A percentile compares a stretch with the other conserved stretches of the same genome.
These are phyloP conservation scores for Bufotes viridis DNA, from an alignment of 2,797 vertebrate species.

Conservation along the genomic window DNA sequence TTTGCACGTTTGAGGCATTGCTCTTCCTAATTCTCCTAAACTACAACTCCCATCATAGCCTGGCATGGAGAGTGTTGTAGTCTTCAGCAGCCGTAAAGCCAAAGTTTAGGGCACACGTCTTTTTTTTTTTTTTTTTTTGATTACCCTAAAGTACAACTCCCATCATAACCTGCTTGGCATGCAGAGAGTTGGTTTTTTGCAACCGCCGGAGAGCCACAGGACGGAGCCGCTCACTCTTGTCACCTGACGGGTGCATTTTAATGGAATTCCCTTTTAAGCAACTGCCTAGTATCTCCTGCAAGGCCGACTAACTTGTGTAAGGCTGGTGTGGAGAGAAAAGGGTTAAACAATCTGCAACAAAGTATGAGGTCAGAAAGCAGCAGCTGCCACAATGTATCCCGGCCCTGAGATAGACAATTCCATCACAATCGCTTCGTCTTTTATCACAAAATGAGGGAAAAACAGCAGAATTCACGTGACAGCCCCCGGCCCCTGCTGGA, in stretches of 20 bases:
- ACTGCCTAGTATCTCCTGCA: not conserved
- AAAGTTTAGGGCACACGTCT: too few relatives aligned
- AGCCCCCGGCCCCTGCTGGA: not conserved
- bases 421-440: not conserved
- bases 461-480: constrained; percentile 23
- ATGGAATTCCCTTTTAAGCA: not conserved
- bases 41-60: too few relatives aligned
- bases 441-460: not conserved
- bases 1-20: not conserved
- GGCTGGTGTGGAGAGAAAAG: not conserved
- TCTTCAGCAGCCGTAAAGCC: too few relatives aligned
- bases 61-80: too few relatives aligned
- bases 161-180: too few relatives aligned
- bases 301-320: not conserved
- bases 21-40: too few relatives aligned
- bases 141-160: too few relatives aligned
- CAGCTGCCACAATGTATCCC: not conserved
- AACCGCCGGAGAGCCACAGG: too few relatives aligned
- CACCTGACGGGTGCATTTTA: not conserved
- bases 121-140: too few relatives aligned
- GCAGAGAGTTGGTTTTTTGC: too few relatives aligned
- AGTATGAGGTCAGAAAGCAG: not conserved
- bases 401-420: not conserved
- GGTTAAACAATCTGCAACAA: not conserved
- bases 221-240: too few relatives aligned